These are phyloP conservation scores for Ophion costatus DNA, from an alignment of 2,888 invertebrate species.

Conservation along the genomic window DNA sequence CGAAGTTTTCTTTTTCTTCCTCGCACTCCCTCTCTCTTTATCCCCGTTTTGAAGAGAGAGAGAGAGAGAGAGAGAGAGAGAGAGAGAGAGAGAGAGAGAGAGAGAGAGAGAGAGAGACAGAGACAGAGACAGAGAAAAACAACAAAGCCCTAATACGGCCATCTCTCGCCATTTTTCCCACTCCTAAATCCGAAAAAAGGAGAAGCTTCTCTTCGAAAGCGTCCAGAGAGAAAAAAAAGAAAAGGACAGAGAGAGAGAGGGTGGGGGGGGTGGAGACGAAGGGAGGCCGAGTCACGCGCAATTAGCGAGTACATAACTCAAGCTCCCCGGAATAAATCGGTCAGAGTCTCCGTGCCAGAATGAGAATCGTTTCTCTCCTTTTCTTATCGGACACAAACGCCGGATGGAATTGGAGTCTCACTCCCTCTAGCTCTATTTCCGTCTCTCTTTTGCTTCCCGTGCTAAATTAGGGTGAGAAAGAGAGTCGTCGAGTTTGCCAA, in stretches of 20 bases:
- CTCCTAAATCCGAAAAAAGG: constrained; percentile 8
- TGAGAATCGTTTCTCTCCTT: constrained; percentile 63
- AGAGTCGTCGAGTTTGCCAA: constrained; percentile 52
- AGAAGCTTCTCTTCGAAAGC: constrained; percentile 26
- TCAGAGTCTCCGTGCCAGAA: constrained; percentile 60
- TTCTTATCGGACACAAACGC: constrained; percentile 62
- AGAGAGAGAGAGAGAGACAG: neutral
- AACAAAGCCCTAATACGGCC: constrained; percentile 26
- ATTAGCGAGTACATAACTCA: constrained; percentile 72
- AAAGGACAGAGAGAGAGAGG: constrained; percentile 20
- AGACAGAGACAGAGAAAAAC: neutral
- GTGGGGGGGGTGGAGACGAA: too few species aligned
- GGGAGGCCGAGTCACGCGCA: constrained; percentile 63
- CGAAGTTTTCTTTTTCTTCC: constrained; percentile 49
- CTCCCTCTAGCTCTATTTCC: constrained; percentile 27
- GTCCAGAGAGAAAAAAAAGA: constrained; percentile 8
- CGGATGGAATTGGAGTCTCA: constrained; percentile 57
- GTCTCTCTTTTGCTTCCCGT: constrained; percentile 7
- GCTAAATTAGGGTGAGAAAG: constrained; percentile 44
- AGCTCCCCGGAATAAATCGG: constrained; percentile 68
- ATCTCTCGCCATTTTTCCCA: constrained; percentile 41
- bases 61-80: too few species aligned
- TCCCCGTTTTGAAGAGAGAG: neutral
- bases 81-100: too few species aligned
- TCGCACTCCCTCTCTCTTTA: neutral